Evolutionary conservation across 2,797 vertebrate genomes (phyloP).

Genomic region (Peromyscus eremicus): DNA sequence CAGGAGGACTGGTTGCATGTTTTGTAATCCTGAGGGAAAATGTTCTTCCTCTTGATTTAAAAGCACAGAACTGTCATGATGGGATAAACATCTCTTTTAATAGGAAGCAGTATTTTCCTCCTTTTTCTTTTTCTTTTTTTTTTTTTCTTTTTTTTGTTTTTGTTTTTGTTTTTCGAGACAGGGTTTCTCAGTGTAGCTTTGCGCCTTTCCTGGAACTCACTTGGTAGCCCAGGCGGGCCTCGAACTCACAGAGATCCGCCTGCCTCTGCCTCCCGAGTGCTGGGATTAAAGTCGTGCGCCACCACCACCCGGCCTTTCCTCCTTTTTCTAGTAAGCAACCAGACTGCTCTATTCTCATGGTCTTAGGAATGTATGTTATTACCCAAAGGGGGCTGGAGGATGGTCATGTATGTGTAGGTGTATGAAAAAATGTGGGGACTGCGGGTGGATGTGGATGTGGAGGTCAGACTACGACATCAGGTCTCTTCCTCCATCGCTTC

Average conservation of each 20-base stretch:
- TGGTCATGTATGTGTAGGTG: neutral
- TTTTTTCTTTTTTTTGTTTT: no score
- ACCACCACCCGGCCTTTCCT: no score
- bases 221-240: no score
- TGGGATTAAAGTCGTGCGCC: no score
- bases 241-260: no score
- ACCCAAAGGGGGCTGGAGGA: neutral
- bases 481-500: neutral
- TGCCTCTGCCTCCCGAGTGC: no score
- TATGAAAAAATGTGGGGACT: neutral
- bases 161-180: no score
- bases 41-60: neutral
- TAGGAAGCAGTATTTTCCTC: neutral
- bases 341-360: neutral
- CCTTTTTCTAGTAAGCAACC: neutral
- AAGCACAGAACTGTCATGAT: neutral
- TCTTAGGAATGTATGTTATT: neutral
- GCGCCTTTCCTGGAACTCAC: no score
- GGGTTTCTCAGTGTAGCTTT: no score
- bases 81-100: neutral
- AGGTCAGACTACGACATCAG: neutral
- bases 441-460: neutral
- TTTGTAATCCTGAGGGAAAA: neutral
- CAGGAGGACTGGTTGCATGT: neutral
- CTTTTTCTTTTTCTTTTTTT: no score